Evolutionary conservation across 2,113 vertebrate genomes (phyloP), one percentile per base, ranked within the genome.

Genomic region (Triplophysa tibetana): DNA sequence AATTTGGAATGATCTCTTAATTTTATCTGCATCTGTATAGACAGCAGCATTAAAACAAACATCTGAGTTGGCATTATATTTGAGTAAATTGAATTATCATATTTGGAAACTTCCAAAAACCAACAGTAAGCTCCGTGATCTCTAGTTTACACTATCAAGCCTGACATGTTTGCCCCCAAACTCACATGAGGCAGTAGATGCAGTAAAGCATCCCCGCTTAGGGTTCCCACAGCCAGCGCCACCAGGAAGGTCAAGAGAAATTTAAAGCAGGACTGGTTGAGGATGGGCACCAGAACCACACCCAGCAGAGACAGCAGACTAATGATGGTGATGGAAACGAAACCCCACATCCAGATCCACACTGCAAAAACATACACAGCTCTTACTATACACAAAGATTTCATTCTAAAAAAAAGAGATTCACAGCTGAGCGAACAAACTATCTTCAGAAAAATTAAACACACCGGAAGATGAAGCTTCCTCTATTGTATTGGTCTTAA

Each of bases 191-290:
- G 98, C 84, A 99, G 91, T 52, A 99, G 94, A 87, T 99, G 98
- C 82, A 99, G 96, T 13, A 99, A 94, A 58, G 98, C 98, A 29
- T 99, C 98, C 26, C 98, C 97, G 26, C 97, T 99, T 90, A 99
- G 96, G 21, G 98, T 99, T 85, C 98, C 98, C 86, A 99, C 98
- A 2, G 98, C 98, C 78, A 99, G 91, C 33, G 98, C 98, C 84
- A 99, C 96, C 85, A 99, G 94, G 92, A 99, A 99, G 73, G 96
- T 99, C 87, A 99, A 96, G 82, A 99, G 95, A 88, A 96, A 99
- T 91, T 98, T 98, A 92, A 99, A 99, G 93, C 96, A 99, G 89
- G 95, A 93, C 84, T 99, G 97, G 80, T 99, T 97, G 91, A 98
- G 96, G 87, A 99, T 96, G 84, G 98, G 98, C 80, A 99, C 92